Base-by-base conservation (phyloP, 2,113 vertebrate genomes). In the Callithrix jacchus region DNA sequence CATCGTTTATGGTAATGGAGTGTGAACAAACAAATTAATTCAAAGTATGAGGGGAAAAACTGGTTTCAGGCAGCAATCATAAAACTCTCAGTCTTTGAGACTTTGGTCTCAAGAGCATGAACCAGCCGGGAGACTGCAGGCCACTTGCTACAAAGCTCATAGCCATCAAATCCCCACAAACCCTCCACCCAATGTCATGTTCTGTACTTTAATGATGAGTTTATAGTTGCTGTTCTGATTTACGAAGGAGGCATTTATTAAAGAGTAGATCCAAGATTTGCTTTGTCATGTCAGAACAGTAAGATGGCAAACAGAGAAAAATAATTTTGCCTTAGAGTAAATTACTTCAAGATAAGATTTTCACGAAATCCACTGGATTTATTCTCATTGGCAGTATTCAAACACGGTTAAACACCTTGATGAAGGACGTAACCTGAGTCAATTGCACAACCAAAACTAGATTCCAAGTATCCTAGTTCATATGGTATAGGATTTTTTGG, bases 21-120 rank as follows among this genome's bases (percentile, higher is more conserved):
- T 30, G 66, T 97, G 98, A 98, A 90, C 96, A 98, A 87, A 97
- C 97, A 97, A 97, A 98, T 98, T 98, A 98, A 98, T 98, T 99
- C 98, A 97, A 96, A 98, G 56, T 95, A 95, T 42, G 87, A 93
- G 92, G 90, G 97, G 95, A 97, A 97, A 96, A 97, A 97, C 70
- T 96, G 97, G 96, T 97, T 98, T 98, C 79, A 97, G 97, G 96
- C 96, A 90, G 89, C 82, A 92, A 91, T 97, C 85, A 96, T 92
- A 47, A 73, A 98, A 95, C 35, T 40, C 96, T 93, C 70, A 86
- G 40, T 79, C 94, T 97, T 94, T 97, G 79, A 97, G 54, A 97
- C 89, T 94, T 96, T 92, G 87, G 94, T 96, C 79, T 47, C 85
- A 80, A 95, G 71, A 87, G 95, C 13, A 3, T 21, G 12, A 30